Percentiles rank a stretch among this genome's conserved stretches.
These are phyloP conservation scores for Porites cylindrica DNA, from an alignment of 92 coral and sea anemone genomes.

Conservation along the genomic window DNA sequence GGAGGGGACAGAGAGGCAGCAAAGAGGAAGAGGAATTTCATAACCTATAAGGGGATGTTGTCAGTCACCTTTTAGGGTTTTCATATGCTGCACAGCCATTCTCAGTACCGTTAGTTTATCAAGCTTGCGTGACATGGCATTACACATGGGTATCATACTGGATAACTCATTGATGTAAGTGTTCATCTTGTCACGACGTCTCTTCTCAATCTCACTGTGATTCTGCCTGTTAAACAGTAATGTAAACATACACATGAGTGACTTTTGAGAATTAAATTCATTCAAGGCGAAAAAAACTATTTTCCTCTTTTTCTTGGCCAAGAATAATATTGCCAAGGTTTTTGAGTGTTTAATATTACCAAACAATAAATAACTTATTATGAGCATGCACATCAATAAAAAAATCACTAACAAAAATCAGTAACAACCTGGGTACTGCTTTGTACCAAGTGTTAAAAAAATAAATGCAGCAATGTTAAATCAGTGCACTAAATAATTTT, in stretches of 20 bases:
- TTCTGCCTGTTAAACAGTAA: constrained; percentile 69
- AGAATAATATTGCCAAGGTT: no score
- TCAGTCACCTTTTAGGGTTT: constrained; percentile 84
- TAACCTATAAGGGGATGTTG: no score
- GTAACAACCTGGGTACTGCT: no score
- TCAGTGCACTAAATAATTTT: no score
- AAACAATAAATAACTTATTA: no score
- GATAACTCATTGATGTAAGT: constrained; percentile 91
- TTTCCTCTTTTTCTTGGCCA: no score
- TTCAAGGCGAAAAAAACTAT: no score
- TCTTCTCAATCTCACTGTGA: constrained; percentile 96
- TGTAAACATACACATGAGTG: not conserved
- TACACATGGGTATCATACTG: constrained; percentile 93
- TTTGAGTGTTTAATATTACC: no score
- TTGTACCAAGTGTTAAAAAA: no score
- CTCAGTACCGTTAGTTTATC: constrained; percentile 94
- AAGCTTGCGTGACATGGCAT: constrained; percentile 90
- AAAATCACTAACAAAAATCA: no score
- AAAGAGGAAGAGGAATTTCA: not conserved
- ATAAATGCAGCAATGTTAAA: no score
- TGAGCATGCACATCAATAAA: no score
- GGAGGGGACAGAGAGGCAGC: not conserved
- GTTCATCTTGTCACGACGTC: constrained; percentile 98
- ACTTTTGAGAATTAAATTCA: not conserved
- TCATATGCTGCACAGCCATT: constrained; percentile 97